phyloP scores from a whole-genome alignment of 2,888 invertebrate genomes.

The Acanthoscelides obtectus region DNA sequence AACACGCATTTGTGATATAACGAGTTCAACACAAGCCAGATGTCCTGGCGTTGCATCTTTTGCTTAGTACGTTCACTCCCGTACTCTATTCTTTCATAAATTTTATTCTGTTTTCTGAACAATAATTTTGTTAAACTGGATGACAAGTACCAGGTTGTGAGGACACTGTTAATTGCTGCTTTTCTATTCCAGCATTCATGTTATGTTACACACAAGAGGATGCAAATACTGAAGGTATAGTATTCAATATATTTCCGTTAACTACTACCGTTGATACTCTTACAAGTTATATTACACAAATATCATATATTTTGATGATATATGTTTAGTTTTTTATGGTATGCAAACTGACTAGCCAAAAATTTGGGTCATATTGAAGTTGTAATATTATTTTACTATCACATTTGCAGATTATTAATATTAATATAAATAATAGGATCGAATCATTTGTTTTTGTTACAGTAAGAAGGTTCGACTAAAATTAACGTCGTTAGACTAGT shows the following conservation, averaged over 20 bases:
- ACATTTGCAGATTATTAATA: background rate
- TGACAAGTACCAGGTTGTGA: background rate
- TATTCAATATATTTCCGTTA: constrained; percentile 30
- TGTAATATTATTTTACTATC: background rate
- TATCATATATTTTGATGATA: background rate
- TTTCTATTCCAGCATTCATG: constrained; percentile 85
- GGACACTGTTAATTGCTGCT: constrained; percentile 13
- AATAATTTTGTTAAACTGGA: background rate
- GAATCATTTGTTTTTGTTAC: background rate
- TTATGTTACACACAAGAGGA: constrained; percentile 92
- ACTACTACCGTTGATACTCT: background rate
- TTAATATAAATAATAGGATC: background rate
- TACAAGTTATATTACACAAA: background rate
- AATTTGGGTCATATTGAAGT: background rate
- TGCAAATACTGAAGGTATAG: constrained; percentile 81
- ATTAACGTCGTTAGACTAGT: too few species aligned
- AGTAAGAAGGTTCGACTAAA: too few species aligned
- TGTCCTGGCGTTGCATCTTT: too few species aligned
- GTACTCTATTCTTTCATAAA: too few species aligned
- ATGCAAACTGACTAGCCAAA: background rate
- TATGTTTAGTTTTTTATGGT: background rate
- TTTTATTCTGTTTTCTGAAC: background rate
- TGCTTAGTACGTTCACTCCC: too few species aligned
- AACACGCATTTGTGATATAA: too few species aligned
- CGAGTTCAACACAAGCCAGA: too few species aligned